phyloP scores from a whole-genome alignment of 2,888 invertebrate species.

The Ennomos fuscantarius region DNA sequence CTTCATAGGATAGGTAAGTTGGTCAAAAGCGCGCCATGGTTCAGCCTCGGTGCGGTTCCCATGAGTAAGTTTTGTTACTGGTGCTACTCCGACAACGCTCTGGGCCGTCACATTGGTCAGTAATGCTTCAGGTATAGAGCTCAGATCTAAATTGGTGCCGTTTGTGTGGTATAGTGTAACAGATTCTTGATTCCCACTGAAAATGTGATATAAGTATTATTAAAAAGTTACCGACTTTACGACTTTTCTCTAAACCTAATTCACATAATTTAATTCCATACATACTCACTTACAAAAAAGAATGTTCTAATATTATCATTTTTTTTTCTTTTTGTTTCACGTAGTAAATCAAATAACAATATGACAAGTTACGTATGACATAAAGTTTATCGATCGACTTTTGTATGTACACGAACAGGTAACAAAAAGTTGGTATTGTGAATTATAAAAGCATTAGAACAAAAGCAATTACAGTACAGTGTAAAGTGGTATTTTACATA shows the following conservation, averaged over 20 bases:
- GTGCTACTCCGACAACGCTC: conserved; percentile 64
- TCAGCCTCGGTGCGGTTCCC: neutral
- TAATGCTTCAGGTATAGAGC: conserved; percentile 59
- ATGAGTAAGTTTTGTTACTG: conserved; percentile 29
- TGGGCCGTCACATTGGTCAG: conserved; percentile 73
- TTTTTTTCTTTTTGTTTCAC: no score
- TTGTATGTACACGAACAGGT: no score
- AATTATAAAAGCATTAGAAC: no score
- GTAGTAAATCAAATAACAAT: no score
- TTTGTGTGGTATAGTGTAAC: conserved; percentile 68
- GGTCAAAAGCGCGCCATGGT: conserved; percentile 48
- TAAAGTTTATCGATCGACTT: no score
- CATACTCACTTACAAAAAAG: neutral
- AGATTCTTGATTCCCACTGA: conserved; percentile 69
- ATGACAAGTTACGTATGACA: no score
- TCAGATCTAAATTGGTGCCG: conserved; percentile 64
- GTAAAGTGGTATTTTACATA: no score
- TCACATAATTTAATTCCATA: neutral
- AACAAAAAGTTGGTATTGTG: no score
- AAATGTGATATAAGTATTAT: conserved; percentile 16
- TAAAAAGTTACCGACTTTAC: no score
- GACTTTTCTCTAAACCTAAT: no score
- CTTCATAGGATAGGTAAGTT: conserved; percentile 31
- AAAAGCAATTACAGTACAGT: no score
- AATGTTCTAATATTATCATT: neutral